These are phyloP conservation scores for Larimichthys polyactis DNA, from an alignment of 2,113 vertebrate genomes.

Conservation along the genomic window DNA sequence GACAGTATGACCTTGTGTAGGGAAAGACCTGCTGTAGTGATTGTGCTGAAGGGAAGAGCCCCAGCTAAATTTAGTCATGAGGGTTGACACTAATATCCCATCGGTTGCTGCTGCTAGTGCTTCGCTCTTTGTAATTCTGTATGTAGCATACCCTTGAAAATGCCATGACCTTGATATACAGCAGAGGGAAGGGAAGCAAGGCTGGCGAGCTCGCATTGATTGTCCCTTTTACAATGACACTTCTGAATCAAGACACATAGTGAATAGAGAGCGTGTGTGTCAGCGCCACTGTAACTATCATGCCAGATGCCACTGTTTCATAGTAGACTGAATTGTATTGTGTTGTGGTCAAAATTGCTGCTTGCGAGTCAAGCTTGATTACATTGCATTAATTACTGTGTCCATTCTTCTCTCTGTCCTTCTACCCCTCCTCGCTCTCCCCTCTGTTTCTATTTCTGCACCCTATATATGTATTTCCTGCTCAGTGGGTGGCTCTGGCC, in stretches of 20 bases:
- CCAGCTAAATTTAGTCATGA: slow-evolving; percentile 65
- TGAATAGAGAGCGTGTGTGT: slow-evolving; percentile 1
- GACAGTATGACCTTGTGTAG: slow-evolving; percentile 63
- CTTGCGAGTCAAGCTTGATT: slow-evolving; percentile 45
- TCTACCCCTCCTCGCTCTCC: background rate
- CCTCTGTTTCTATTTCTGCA: slow-evolving; percentile 47
- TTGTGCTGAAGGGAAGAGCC: slow-evolving; percentile 55
- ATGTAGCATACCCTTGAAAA: slow-evolving; percentile 57
- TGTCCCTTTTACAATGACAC: slow-evolving; percentile 44
- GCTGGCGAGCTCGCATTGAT: slow-evolving; percentile 50
- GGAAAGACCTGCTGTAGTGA: slow-evolving; percentile 45
- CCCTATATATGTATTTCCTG: slow-evolving; percentile 60
- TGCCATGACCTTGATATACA: slow-evolving; percentile 70
- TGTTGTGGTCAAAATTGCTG: slow-evolving; percentile 52
- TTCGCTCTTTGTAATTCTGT: slow-evolving; percentile 48
- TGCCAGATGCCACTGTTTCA: slow-evolving; percentile 35
- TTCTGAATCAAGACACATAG: slow-evolving; percentile 50
- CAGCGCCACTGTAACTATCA: slow-evolving; percentile 51
- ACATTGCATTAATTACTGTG: slow-evolving; percentile 52
- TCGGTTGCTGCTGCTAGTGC: slow-evolving; percentile 23
- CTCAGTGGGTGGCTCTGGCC: slow-evolving; percentile 97
- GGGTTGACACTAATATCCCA: slow-evolving; percentile 52
- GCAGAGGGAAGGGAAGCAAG: slow-evolving; percentile 21
- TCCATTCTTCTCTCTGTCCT: slow-evolving; percentile 65
- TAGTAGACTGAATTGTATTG: slow-evolving; percentile 59